These are phyloP conservation scores for Diorhabda sublineata DNA, from an alignment of 1,140 invertebrate species.

Conservation along the genomic window DNA sequence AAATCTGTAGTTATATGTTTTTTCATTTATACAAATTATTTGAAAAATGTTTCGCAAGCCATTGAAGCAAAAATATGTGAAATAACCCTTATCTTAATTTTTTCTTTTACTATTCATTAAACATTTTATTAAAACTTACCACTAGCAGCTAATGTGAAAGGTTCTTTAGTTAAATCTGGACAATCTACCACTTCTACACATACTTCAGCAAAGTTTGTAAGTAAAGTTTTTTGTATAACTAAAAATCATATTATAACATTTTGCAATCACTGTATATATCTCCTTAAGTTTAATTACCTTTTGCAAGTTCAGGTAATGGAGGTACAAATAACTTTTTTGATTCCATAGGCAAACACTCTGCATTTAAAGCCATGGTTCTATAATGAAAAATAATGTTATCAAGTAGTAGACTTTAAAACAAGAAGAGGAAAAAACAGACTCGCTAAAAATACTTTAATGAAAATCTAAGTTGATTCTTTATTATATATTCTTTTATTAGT, in stretches of 20 bases:
- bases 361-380: conserved; percentile 49
- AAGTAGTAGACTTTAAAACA: too few relatives aligned
- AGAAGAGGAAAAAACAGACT: too few relatives aligned
- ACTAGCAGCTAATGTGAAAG: conserved; percentile 70
- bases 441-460: too few relatives aligned
- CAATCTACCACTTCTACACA: conserved; percentile 73
- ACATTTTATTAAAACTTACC: conserved; percentile 52
- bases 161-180: conserved; percentile 73
- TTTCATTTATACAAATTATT: too few relatives aligned
- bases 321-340: conserved; percentile 53
- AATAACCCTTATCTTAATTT: too few relatives aligned
- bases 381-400: conserved; percentile 6
- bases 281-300: conserved; percentile 49
- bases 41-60: too few relatives aligned
- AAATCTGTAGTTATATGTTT: too few relatives aligned
- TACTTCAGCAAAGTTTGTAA: conserved; percentile 66
- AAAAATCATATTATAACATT: conserved; percentile 26
- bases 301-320: conserved; percentile 54
- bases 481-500: too few relatives aligned
- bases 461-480: too few relatives aligned
- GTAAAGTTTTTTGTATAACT: conserved; percentile 71
- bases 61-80: too few relatives aligned
- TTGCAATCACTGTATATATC: background rate
- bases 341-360: conserved; percentile 46
- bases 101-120: too few relatives aligned